These are phyloP conservation scores for Triops cancriformis DNA, from an alignment of 1,140 invertebrate genomes.

Conservation along the genomic window DNA sequence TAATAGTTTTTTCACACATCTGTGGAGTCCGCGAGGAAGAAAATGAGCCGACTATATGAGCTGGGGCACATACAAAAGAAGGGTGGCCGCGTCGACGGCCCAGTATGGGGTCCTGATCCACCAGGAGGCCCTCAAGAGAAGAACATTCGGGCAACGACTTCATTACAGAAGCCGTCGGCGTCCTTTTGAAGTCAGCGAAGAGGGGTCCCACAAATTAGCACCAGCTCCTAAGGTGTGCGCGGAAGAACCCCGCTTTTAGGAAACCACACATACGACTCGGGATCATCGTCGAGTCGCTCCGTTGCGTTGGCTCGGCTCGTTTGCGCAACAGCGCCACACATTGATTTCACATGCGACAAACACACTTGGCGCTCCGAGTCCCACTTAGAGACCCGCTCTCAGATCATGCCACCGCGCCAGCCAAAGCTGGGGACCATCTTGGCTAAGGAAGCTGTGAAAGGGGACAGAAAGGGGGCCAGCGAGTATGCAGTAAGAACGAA, in stretches of 20 bases:
- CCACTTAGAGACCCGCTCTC: too few relatives aligned
- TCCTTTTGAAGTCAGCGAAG: background rate
- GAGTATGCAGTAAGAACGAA: background rate
- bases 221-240: background rate
- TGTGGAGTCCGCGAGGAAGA: too few relatives aligned
- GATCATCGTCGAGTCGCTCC: too few relatives aligned
- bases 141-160: background rate
- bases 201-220: background rate
- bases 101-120: background rate
- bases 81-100: slow-evolving; percentile 1
- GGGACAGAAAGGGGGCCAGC: background rate
- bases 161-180: slow-evolving; percentile 3
- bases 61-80: background rate
- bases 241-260: too few relatives aligned
- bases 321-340: too few relatives aligned
- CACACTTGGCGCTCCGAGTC: too few relatives aligned
- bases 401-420: too few relatives aligned
- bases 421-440: background rate
- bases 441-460: background rate
- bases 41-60: background rate
- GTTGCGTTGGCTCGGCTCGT: too few relatives aligned
- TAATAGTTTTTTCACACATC: too few relatives aligned
- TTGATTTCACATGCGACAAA: too few relatives aligned
- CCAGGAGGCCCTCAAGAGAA: background rate
- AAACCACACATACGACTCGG: too few relatives aligned